Percentiles rank a stretch among this genome's conserved stretches.
phyloP scores from a whole-genome alignment of 2,888 invertebrate species.

The Steromphala cineraria region DNA sequence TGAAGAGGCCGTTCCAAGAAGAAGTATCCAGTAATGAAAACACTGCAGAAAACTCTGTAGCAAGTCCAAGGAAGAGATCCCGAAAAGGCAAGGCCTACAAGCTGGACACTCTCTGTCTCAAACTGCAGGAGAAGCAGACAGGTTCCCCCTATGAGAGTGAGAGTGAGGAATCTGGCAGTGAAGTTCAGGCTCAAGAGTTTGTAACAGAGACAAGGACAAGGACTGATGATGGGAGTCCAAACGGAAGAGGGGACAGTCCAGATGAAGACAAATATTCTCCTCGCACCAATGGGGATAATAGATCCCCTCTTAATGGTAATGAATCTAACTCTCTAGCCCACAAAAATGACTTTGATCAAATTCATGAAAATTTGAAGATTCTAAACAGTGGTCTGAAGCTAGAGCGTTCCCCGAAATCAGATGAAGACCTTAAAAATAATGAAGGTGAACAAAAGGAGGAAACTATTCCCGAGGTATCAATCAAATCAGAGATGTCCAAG shows the following conservation, averaged over 20 bases:
- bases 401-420: not conserved
- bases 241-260: slow-evolving; percentile 23
- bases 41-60: slow-evolving; percentile 52
- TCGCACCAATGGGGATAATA: not conserved
- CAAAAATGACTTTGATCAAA: slow-evolving; percentile 35
- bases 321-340: not conserved
- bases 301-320: not conserved
- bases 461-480: not conserved
- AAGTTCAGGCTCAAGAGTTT: not conserved
- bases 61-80: slow-evolving; percentile 80
- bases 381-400: slow-evolving; percentile 33
- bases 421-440: not conserved
- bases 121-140: slow-evolving; percentile 65
- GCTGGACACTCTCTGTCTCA: slow-evolving; percentile 79
- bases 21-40: slow-evolving; percentile 46
- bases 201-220: not conserved
- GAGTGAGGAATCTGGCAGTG: slow-evolving; percentile 32
- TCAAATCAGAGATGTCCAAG: slow-evolving; percentile 21
- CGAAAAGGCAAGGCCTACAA: slow-evolving; percentile 92
- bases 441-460: slow-evolving; percentile 11
- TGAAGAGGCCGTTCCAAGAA: slow-evolving; percentile 31
- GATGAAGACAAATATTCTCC: not conserved
- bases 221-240: slow-evolving; percentile 19
- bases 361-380: slow-evolving; percentile 39
- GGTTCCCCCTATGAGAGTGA: slow-evolving; percentile 24